Base-by-base conservation (phyloP, 2,797 vertebrate species). In the Pangasius djambal region DNA sequence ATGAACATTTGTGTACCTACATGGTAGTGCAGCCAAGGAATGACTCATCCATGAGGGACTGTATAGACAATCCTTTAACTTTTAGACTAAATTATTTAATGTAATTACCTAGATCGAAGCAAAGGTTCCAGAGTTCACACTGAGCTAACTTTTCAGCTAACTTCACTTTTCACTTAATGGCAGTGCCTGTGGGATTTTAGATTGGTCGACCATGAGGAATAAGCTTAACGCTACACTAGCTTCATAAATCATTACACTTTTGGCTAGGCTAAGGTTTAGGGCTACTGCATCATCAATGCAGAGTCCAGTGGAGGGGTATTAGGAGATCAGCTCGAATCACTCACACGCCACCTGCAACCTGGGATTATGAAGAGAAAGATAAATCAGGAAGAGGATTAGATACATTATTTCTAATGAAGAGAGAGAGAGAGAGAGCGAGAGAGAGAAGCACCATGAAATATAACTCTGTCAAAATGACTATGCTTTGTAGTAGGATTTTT, bases 221-320 rank as follows among this genome's bases (percentile, higher is more conserved):
- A 87, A 89, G 44, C 87, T 79, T 74, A 91, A 87, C 55, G 63
- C 86, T 75, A 88, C 37, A 55, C 70, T 88, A 90, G 89, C 89
- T 90, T 72, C 31, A 85, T 87, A 92, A 92, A 86, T 90, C 90
- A 92, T 92, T 91, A 85, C 67, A 90, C 86, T 92, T 86, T 90
- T 89, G 88, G 85, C 86, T 86, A 88, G 52, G 52, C 65, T 77
- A 88, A 88, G 84, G 91, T 87, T 91, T 91, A 83, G 16, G 48
- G 78, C 88, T 85, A 86, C 57, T 89, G 88, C 70, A 22, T 81
- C 28, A 28, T 87, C 77, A 74, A 87, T 87, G 87, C 69, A 79
- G 75, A 85, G 81, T 86, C 85, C 57, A 86, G 85, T 86, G 78
- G 34, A 79, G 88, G 84, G 65, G 77, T 59, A 88, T n/a, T n/a